Evolutionary conservation across 2,797 vertebrate species (phyloP).

Genomic region (Fratercula arctica): DNA sequence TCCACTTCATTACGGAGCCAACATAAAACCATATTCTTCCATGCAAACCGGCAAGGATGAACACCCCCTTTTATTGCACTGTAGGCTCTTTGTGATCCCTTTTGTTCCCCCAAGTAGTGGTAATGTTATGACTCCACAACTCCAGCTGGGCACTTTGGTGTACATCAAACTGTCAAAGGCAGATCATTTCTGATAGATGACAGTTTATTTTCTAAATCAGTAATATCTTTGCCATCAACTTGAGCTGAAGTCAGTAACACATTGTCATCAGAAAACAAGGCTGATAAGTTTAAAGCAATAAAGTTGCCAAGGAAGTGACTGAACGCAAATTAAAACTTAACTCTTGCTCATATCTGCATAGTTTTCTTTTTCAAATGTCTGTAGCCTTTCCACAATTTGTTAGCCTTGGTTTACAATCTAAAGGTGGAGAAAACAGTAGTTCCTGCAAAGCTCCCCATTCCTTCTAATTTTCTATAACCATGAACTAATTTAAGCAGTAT

Average conservation of each 20-base stretch:
- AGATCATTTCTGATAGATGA: neutral
- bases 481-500: neutral
- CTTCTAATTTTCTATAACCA: neutral
- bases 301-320: slow-evolving; percentile 15
- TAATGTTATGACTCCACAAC: neutral
- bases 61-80: neutral
- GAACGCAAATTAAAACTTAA: slow-evolving; percentile 5
- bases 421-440: neutral
- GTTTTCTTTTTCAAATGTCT: neutral
- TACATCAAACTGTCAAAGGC: neutral
- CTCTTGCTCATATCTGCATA: neutral
- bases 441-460: neutral
- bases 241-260: slow-evolving; percentile 43
- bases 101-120: neutral
- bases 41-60: accelerated
- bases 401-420: neutral
- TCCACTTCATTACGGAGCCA: neutral
- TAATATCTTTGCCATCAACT: neutral
- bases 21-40: neutral
- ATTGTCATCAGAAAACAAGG: slow-evolving; percentile 17
- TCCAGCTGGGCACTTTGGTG: neutral
- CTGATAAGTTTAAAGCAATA: neutral
- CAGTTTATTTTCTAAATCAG: neutral
- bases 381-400: neutral
- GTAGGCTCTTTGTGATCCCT: neutral